Percentiles rank a stretch among this genome's conserved stretches.
Conservation (phyloP, 2,797 vertebrate species). For the Squalus acanthias region DNA sequence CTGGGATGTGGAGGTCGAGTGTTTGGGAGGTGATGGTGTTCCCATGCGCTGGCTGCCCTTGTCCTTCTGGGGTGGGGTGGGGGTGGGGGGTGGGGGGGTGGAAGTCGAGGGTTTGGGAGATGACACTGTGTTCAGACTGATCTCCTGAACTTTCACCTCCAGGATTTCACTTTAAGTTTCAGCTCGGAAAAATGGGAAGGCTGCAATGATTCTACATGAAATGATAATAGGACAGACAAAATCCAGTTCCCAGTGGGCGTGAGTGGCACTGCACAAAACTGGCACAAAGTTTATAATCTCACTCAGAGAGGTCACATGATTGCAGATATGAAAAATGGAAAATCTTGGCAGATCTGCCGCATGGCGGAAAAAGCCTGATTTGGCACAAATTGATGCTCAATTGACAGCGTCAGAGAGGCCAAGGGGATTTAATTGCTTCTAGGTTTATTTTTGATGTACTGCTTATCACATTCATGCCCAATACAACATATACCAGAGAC, state of each 20-base stretch:
- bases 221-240: too few relatives aligned
- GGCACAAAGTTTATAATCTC: background rate
- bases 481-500: background rate
- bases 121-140: background rate
- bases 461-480: background rate
- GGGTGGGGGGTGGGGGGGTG: background rate
- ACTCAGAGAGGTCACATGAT: background rate
- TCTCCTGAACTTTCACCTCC: background rate
- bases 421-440: background rate
- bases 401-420: background rate
- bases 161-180: background rate
- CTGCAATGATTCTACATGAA: too few relatives aligned
- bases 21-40: too few relatives aligned
- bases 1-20: too few relatives aligned
- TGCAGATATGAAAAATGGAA: background rate
- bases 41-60: too few relatives aligned
- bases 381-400: background rate
- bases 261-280: background rate
- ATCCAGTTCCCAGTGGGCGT: background rate
- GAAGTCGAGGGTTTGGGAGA: background rate
- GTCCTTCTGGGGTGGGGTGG: too few relatives aligned
- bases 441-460: background rate
- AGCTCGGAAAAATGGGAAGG: background rate
- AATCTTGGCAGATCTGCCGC: background rate
- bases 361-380: background rate